Conservation (phyloP, 2,797 vertebrate species). For the Sebastes steindachneri region DNA sequence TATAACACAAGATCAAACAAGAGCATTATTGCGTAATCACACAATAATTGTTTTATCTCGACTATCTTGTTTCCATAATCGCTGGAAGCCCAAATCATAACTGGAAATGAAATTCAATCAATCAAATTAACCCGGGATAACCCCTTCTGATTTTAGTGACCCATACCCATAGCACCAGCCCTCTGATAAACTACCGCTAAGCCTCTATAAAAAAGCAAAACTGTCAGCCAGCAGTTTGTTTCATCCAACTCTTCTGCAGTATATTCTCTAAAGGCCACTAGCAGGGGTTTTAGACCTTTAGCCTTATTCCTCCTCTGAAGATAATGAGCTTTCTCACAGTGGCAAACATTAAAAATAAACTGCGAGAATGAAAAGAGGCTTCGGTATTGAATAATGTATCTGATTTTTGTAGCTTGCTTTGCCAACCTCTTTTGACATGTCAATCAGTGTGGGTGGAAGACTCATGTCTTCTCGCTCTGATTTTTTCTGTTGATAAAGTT, state of each 20-base stretch:
- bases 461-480: not conserved
- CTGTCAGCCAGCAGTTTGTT: not conserved
- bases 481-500: constrained; percentile 12
- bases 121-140: not conserved
- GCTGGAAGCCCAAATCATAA: too few species aligned
- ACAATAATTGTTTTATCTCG: too few species aligned
- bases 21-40: not conserved
- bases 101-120: not conserved
- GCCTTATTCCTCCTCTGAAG: not conserved
- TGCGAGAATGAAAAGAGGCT: not conserved
- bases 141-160: not conserved
- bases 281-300: not conserved
- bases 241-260: not conserved
- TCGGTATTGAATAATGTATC: constrained; percentile 40
- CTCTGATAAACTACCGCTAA: not conserved
- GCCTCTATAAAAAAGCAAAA: not conserved
- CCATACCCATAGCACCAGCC: not conserved
- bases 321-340: constrained; percentile 17
- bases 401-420: constrained; percentile 3
- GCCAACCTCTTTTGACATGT: constrained; percentile 36
- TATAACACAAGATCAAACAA: not conserved
- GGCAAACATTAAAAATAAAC: not conserved
- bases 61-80: too few species aligned
- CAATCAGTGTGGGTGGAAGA: constrained; percentile 14
- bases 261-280: not conserved